A percentile compares a stretch with the other conserved stretches of the same genome.
phyloP scores from a whole-genome alignment of 1,140 invertebrate genomes.

The Aphidius ervi region DNA sequence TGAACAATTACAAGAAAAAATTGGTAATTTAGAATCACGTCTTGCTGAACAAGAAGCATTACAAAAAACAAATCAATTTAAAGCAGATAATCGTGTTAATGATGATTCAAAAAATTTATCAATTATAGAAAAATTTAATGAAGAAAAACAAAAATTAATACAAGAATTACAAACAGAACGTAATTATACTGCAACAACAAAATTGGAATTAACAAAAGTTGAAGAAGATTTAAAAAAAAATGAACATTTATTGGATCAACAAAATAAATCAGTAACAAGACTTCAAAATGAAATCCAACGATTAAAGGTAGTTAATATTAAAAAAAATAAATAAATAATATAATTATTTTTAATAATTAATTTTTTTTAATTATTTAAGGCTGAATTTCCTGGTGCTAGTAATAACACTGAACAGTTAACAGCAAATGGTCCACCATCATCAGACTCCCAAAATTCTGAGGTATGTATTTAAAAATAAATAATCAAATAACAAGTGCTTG shows the following conservation, averaged over 20 bases:
- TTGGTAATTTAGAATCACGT: slow-evolving; percentile 36
- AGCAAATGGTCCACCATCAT: slow-evolving; percentile 37
- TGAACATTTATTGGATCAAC: slow-evolving; percentile 28
- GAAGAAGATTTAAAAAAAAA: slow-evolving; percentile 31
- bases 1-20: slow-evolving; percentile 35
- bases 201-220: slow-evolving; percentile 35
- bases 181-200: slow-evolving; percentile 30
- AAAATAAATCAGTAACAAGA: slow-evolving; percentile 34
- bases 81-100: slow-evolving; percentile 22
- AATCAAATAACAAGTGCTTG: too few relatives aligned
- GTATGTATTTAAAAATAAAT: slow-evolving; percentile 31
- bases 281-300: slow-evolving; percentile 39
- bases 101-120: slow-evolving; percentile 22
- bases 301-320: slow-evolving; percentile 36
- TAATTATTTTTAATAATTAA: not conserved
- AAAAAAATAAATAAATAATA: not conserved
- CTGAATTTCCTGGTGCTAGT: slow-evolving; percentile 33
- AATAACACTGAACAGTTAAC: slow-evolving; percentile 38
- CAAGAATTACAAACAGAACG: slow-evolving; percentile 35
- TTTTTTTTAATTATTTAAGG: not conserved
- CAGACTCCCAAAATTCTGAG: slow-evolving; percentile 40
- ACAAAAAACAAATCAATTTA: slow-evolving; percentile 21
- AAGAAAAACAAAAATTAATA: slow-evolving; percentile 35
- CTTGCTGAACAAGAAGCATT: slow-evolving; percentile 31
- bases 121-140: slow-evolving; percentile 35